Evolutionary conservation across 2,113 vertebrate genomes (phyloP).

Genomic region (Otolemur garnettii): DNA sequence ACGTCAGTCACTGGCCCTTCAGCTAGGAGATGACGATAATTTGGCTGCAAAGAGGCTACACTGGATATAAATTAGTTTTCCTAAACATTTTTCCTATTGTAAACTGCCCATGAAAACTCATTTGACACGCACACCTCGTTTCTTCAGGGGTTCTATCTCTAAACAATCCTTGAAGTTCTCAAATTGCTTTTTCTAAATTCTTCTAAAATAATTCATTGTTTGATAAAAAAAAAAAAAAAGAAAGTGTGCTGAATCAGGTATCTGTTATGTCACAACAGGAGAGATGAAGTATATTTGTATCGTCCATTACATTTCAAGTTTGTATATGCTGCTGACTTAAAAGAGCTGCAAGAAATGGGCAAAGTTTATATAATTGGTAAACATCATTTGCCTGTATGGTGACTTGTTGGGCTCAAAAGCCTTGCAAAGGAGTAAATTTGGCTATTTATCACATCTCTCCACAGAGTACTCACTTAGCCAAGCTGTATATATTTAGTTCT

Average conservation of each 20-base stretch:
- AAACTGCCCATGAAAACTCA: conserved; percentile 19
- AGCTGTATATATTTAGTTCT: conserved; percentile 47
- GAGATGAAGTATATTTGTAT: conserved; percentile 4
- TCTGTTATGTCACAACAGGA: not conserved
- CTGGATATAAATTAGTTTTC: conserved; percentile 2
- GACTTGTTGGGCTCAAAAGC: conserved; percentile 45
- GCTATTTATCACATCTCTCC: conserved; percentile 50
- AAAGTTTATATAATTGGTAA: conserved; percentile 15
- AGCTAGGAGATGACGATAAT: not conserved
- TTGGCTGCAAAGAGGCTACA: not conserved
- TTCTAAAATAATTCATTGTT: not conserved
- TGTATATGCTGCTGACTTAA: not conserved
- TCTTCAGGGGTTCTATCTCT: conserved; percentile 29
- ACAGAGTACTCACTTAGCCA: conserved; percentile 38
- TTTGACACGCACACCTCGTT: conserved; percentile 6
- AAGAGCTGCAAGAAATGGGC: conserved; percentile 43
- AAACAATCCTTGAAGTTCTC: conserved; percentile 6
- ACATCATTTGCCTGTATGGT: conserved; percentile 7
- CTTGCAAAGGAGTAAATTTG: conserved; percentile 50
- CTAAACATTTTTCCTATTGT: conserved; percentile 25
- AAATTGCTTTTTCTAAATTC: not conserved
- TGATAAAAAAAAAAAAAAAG: not conserved
- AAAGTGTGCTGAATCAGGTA: not conserved
- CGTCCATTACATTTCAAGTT: not conserved
- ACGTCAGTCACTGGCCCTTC: not conserved